These are phyloP conservation scores for Uropetala carovei DNA, from an alignment of 2,888 invertebrate species.

Conservation along the genomic window DNA sequence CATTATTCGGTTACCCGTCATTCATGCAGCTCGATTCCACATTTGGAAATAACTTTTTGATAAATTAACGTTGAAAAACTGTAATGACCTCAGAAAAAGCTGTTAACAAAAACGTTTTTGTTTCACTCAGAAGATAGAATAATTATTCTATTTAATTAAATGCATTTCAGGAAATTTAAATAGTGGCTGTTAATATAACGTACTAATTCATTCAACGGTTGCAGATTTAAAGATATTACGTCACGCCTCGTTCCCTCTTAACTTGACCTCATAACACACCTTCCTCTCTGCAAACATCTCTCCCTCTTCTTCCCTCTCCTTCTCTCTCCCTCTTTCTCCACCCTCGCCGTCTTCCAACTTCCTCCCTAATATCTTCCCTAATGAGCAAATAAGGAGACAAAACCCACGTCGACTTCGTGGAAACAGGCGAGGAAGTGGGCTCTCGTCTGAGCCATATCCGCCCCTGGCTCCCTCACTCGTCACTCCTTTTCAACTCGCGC, in stretches of 20 bases:
- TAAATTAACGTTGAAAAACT: too few species aligned
- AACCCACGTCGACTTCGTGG: neutral
- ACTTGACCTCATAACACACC: neutral
- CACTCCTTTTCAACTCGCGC: neutral
- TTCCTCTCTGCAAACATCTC: neutral
- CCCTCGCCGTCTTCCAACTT: neutral
- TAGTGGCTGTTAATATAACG: too few species aligned
- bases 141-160: too few species aligned
- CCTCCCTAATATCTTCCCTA: neutral
- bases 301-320: neutral
- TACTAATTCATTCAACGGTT: too few species aligned
- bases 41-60: too few species aligned
- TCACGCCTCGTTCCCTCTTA: neutral
- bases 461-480: neutral
- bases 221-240: neutral
- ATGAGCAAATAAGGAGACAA: constrained; percentile 57
- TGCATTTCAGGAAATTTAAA: too few species aligned
- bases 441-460: neutral
- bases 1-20: too few species aligned
- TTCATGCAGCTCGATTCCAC: too few species aligned
- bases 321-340: neutral
- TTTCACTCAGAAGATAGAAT: too few species aligned
- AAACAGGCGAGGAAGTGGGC: constrained; percentile 24
- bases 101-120: too few species aligned
- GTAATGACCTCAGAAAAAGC: too few species aligned